Percentiles rank a stretch among this genome's conserved stretches.
These are phyloP conservation scores for Clarias platycephalus DNA, from an alignment of 2,797 vertebrate genomes.

Conservation along the genomic window DNA sequence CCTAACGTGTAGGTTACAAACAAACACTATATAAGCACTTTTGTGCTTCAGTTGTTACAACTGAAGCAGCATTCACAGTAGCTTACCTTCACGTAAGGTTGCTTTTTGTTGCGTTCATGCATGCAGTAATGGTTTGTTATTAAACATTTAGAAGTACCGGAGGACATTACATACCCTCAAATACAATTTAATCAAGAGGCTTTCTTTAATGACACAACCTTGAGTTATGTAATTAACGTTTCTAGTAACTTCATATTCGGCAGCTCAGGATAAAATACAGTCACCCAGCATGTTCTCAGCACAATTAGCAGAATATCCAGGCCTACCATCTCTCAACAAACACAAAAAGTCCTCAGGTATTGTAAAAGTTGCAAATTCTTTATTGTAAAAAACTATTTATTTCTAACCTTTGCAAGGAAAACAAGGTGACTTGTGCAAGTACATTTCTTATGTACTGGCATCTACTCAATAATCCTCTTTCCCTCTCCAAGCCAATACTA, in stretches of 20 bases:
- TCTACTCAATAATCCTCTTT: not conserved
- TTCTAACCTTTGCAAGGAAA: not conserved
- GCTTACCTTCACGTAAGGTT: not conserved
- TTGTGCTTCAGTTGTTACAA: not conserved
- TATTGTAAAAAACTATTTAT: not conserved
- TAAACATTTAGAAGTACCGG: not conserved
- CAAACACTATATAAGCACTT: not conserved
- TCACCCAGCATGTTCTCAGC: not conserved
- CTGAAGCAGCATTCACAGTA: not conserved
- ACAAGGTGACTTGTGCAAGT: not conserved
- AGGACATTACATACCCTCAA: not conserved
- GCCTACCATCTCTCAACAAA: not conserved
- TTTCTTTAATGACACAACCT: not conserved
- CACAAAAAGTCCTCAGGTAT: not conserved
- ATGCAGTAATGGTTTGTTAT: not conserved
- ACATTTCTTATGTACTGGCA: not conserved
- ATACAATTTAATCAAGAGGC: not conserved
- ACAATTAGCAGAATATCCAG: not conserved
- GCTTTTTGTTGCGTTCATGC: no score
- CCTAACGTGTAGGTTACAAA: not conserved
- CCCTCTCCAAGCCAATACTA: not conserved
- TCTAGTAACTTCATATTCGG: not conserved
- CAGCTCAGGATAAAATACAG: not conserved
- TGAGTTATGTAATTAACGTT: not conserved
- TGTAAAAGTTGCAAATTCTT: no score